A percentile compares a stretch with the other conserved stretches of the same genome.
These are phyloP conservation scores for Diabrotica balteata DNA, from an alignment of 2,888 invertebrate species.

Conservation along the genomic window DNA sequence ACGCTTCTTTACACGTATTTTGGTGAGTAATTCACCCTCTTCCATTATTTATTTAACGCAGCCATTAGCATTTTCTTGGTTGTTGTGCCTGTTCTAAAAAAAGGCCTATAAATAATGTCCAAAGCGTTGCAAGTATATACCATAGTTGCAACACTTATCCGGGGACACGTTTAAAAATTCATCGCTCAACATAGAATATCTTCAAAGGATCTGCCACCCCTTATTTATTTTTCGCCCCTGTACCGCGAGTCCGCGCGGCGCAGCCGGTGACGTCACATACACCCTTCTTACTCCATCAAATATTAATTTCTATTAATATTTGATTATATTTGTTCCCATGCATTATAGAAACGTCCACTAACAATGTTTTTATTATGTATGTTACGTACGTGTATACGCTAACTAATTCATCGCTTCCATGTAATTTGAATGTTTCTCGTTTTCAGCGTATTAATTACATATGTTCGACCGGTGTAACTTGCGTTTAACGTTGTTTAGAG, in stretches of 20 bases:
- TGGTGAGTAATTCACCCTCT: background rate
- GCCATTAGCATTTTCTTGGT: slow-evolving; percentile 14
- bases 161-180: slow-evolving; percentile 45
- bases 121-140: slow-evolving; percentile 23
- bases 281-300: slow-evolving; percentile 50
- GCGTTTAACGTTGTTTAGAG: background rate
- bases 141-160: slow-evolving; percentile 31
- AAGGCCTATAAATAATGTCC: slow-evolving; percentile 10
- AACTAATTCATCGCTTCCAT: slow-evolving; percentile 48
- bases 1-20: background rate
- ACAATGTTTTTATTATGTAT: slow-evolving; percentile 56
- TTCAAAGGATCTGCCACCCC: slow-evolving; percentile 51
- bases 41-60: slow-evolving; percentile 9
- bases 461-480: slow-evolving; percentile 16
- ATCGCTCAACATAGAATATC: slow-evolving; percentile 43
- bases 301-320: slow-evolving; percentile 53
- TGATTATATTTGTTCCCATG: slow-evolving; percentile 55
- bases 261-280: slow-evolving; percentile 48
- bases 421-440: slow-evolving; percentile 49
- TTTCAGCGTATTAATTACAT: slow-evolving; percentile 44
- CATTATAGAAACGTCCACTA: slow-evolving; percentile 54
- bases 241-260: slow-evolving; percentile 39
- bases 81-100: slow-evolving; percentile 6
- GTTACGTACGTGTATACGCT: slow-evolving; percentile 47
- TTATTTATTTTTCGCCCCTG: slow-evolving; percentile 44